Percentiles rank a stretch among this genome's conserved stretches.
phyloP scores from a whole-genome alignment of 37 sponge, comb jelly and placozoan genomes.

The Beroe forskalii region DNA sequence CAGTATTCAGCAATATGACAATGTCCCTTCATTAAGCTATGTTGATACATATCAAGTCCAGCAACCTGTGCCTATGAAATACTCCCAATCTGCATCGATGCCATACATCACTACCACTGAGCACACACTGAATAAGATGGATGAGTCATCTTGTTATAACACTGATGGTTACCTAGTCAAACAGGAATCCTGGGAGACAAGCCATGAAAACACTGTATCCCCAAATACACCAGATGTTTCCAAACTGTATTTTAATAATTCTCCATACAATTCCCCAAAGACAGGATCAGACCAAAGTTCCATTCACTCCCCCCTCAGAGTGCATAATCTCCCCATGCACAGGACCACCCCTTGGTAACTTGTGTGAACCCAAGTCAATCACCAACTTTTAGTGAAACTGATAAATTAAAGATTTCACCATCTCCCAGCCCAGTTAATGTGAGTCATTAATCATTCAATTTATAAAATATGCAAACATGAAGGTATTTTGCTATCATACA shows the following conservation, averaged over 20 bases:
- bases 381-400: not conserved
- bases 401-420: not conserved
- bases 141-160: not conserved
- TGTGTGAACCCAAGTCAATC: not conserved
- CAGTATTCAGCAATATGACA: not conserved
- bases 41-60: not conserved
- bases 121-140: not conserved
- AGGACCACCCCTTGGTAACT: not conserved
- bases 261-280: constrained; percentile 8
- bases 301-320: constrained; percentile 36
- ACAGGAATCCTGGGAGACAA: not conserved
- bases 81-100: not conserved
- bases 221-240: not conserved
- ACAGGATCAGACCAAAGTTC: constrained; percentile 2
- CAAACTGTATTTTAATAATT: constrained; percentile 13
- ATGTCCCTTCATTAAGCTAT: not conserved
- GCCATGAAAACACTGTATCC: not conserved
- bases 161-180: not conserved
- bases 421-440: not conserved
- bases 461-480: no score
- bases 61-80: not conserved
- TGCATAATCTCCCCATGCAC: constrained; percentile 37
- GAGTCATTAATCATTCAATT: no score
- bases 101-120: not conserved
- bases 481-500: no score